Percentiles rank a stretch among this genome's conserved stretches.
These are phyloP conservation scores for Silvanus unidentatus DNA, from an alignment of 2,888 invertebrate genomes.

Conservation along the genomic window DNA sequence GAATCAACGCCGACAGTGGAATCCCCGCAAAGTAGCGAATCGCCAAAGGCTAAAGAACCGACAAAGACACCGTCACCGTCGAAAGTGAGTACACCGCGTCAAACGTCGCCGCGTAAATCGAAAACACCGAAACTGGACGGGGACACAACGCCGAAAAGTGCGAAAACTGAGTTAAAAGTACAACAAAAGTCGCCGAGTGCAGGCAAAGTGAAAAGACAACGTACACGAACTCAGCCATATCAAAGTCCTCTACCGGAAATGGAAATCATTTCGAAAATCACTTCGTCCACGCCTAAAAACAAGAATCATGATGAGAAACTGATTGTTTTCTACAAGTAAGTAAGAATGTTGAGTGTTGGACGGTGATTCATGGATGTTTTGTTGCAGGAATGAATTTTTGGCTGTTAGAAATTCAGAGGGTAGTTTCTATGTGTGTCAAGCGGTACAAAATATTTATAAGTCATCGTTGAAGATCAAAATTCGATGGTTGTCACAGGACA, in stretches of 20 bases:
- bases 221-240: slow-evolving; percentile 70
- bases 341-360: slow-evolving; percentile 3
- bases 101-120: slow-evolving; percentile 43
- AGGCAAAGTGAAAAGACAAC: slow-evolving; percentile 49
- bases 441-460: slow-evolving; percentile 85
- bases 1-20: too few relatives aligned
- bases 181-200: slow-evolving; percentile 30
- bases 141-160: slow-evolving; percentile 38
- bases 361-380: slow-evolving; percentile 3
- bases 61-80: too few relatives aligned
- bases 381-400: slow-evolving; percentile 72
- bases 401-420: slow-evolving; percentile 88
- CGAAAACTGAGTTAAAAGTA: slow-evolving; percentile 32
- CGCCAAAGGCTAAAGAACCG: too few relatives aligned
- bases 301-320: slow-evolving; percentile 69
- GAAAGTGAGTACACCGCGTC: too few relatives aligned
- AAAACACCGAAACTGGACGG: slow-evolving; percentile 44
- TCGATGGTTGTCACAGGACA: slow-evolving; percentile 81
- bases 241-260: slow-evolving; percentile 78
- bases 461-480: slow-evolving; percentile 80
- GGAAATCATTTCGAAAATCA: slow-evolving; percentile 68
- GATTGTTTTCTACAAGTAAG: slow-evolving; percentile 81
- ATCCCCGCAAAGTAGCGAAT: too few relatives aligned
- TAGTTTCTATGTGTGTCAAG: slow-evolving; percentile 81
- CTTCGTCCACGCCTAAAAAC: slow-evolving; percentile 53